Base-by-base conservation (phyloP, 1,140 invertebrate genomes). In the Trichoplusia ni region DNA sequence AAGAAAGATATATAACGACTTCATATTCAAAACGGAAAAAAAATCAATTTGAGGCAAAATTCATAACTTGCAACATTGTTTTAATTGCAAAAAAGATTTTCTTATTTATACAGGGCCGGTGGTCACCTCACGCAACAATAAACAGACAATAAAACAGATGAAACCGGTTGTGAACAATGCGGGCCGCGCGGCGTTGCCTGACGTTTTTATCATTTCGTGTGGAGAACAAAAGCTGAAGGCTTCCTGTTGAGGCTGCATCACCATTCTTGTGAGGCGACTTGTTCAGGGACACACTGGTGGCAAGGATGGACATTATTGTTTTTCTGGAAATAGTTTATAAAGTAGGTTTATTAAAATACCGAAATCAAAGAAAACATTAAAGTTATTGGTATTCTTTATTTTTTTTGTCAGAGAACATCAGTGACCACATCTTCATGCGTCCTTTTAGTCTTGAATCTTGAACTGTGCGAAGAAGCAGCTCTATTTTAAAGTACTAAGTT, bases 191-290 rank as follows among this genome's bases (percentile, higher is more conserved):
- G 69, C 59, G 58, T 79, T 80, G 74, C 79, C 82, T 87, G 86
- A 87, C 81, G 84, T 89, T 89, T 89, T 89, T 89, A 89, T 89
- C 84, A 87, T 87, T 87, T 82, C 79, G 70, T 78, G 67, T 70
- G 67, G 71, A 84, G 84, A 89, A 86, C 84, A 89, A 89, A 89
- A 82, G 82, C 79, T 75, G 74, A 76, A 79, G 79, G 82, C 86
- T 89, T 89, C 84, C 86, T 89, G 86, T 89, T 83, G 83, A 85
- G 67, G 68, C 83, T 75, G 77, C 81, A 89, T 89, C 86, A 87
- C 83, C 81, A 87, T 85, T 85, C 84, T 79, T 72, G 84, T 71
- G 75, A 73, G 69, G 79, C 78, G 49, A 77, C 65, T 83, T 76
- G 51, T n/a, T 9, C 11, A 9, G 3, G 18, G 54, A 85, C 73